These are phyloP conservation scores for Cochlearius cochlearius DNA, from an alignment of 2,113 vertebrate genomes.

Conservation along the genomic window DNA sequence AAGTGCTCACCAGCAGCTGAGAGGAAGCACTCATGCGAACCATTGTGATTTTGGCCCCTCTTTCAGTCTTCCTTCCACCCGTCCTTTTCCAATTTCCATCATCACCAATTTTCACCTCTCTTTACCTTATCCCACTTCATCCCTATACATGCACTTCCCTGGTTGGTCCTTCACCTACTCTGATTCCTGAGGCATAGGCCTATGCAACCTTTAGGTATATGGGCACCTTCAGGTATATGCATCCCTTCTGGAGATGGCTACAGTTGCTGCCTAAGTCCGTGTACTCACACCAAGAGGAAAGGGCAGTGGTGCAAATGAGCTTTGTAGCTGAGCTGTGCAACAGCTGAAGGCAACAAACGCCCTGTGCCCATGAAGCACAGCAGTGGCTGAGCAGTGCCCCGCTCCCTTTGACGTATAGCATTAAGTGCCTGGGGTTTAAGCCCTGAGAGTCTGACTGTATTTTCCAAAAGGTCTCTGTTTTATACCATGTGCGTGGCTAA, in stretches of 20 bases:
- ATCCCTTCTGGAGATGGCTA: background rate
- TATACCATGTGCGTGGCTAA: accelerated
- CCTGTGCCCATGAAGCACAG: background rate
- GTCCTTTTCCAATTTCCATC: background rate
- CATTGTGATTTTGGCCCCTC: background rate
- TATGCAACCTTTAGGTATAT: background rate
- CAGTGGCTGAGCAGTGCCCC: background rate
- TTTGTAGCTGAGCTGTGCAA: background rate
- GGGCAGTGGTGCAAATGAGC: background rate
- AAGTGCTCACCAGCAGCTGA: background rate
- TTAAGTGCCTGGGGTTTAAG: background rate
- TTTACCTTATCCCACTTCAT: background rate
- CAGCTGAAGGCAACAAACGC: background rate
- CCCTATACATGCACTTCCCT: background rate
- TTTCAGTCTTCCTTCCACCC: background rate
- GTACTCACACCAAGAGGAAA: background rate
- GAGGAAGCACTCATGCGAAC: background rate
- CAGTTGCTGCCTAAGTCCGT: background rate
- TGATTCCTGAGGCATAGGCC: background rate
- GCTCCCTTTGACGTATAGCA: background rate
- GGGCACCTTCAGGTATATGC: background rate
- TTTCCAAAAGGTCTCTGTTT: background rate
- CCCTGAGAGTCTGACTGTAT: background rate
- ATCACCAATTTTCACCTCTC: background rate
- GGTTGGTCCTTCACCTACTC: background rate